phyloP scores from a whole-genome alignment of 2,888 invertebrate species.

The Octonoba sinensis region DNA sequence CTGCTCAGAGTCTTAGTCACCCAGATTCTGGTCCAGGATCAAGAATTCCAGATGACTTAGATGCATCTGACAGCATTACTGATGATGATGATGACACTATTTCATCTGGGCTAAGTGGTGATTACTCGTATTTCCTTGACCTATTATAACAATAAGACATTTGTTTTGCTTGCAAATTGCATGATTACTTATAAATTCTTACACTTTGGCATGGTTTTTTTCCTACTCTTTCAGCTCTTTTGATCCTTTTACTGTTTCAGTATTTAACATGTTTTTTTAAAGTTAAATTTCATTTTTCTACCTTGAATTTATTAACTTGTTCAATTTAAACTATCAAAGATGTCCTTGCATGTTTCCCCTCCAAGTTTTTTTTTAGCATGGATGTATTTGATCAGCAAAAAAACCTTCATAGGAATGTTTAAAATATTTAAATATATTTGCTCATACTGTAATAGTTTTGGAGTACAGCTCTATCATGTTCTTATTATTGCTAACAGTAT shows the following conservation, averaged over 20 bases:
- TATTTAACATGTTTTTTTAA: not conserved
- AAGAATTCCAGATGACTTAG: constrained; percentile 63
- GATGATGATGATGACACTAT: constrained; percentile 67
- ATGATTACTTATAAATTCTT: too few species aligned
- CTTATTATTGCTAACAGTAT: too few species aligned
- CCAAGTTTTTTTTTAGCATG: too few species aligned
- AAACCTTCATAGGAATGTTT: too few species aligned
- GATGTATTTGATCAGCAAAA: too few species aligned
- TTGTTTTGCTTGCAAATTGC: not conserved
- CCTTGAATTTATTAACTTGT: too few species aligned
- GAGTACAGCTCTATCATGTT: too few species aligned
- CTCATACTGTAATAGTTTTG: too few species aligned
- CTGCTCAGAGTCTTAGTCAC: constrained; percentile 64
- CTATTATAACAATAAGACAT: not conserved
- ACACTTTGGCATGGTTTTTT: not conserved
- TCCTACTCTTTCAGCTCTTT: not conserved
- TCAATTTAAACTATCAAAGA: too few species aligned
- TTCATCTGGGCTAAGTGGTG: constrained; percentile 67
- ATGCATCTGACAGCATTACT: constrained; percentile 66
- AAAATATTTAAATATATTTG: too few species aligned
- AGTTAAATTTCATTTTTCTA: constrained; percentile 4
- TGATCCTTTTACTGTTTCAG: constrained; percentile 7
- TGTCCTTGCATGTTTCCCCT: too few species aligned
- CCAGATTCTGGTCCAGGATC: constrained; percentile 53
- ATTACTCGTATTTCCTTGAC: constrained; percentile 50